phyloP scores from a whole-genome alignment of 2,888 invertebrate species.

The Plutella xylostella region DNA sequence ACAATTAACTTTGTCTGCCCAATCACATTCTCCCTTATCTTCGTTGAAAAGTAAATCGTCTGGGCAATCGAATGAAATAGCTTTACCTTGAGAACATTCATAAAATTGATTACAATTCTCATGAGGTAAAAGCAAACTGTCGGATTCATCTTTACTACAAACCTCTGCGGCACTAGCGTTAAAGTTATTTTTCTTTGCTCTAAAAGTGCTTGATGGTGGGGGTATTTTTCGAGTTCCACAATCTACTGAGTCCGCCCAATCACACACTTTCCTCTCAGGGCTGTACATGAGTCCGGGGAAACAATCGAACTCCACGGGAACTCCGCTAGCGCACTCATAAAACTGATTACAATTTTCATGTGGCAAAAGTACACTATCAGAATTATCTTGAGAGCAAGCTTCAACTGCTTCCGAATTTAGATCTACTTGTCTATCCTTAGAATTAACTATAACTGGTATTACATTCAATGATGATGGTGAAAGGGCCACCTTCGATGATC shows the following conservation, averaged over 20 bases:
- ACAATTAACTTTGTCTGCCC: constrained; percentile 19
- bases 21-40: constrained; percentile 24
- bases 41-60: constrained; percentile 24
- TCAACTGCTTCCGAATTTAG: no score
- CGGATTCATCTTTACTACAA: constrained; percentile 24
- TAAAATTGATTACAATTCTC: constrained; percentile 33
- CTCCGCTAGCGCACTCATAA: constrained; percentile 28
- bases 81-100: constrained; percentile 23
- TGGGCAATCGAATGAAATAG: constrained; percentile 22
- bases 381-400: constrained; percentile 25
- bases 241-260: constrained; percentile 29
- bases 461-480: no score
- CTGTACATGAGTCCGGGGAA: constrained; percentile 26
- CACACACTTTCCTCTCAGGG: constrained; percentile 24
- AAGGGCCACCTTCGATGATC: no score
- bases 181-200: not conserved
- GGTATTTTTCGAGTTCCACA: no score
- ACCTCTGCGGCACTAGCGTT: constrained; percentile 11
- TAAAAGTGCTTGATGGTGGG: not conserved
- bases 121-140: constrained; percentile 24
- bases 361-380: constrained; percentile 28
- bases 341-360: constrained; percentile 32
- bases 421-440: no score
- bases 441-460: not conserved
- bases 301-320: constrained; percentile 25